Base-by-base conservation (phyloP, 2,888 invertebrate species). In the Eupithecia exiguata region DNA sequence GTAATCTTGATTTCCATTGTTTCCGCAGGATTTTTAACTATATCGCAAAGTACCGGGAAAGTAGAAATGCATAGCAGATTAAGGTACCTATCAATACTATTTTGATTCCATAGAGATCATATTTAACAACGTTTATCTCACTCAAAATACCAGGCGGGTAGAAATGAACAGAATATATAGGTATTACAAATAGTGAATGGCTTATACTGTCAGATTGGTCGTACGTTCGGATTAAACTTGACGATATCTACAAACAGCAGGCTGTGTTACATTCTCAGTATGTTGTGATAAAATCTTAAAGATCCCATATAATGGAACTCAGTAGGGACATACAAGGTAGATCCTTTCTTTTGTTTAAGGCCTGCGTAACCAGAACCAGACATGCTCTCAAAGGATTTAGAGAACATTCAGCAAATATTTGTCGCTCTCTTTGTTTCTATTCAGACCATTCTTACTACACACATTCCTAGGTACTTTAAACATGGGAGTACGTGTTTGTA, bases 401-500 rank as follows among this genome's bases (percentile, higher is more conserved):
- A 82, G 84, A 80, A 83, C 82, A 83, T 84, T 25, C 82, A 81
- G 82, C 89, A 90, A 90, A 90, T 90, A 89, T 90, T 90, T 89
- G 88, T 86, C 84, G 83, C 84, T 77, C 81, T 83, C 88, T 87
- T 87, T 89, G 88, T 88, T 83, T 84, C 82, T 81, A 84, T 86
- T 85, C 84, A 74, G 69, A 75, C 77, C 70, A 77, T 78, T 77
- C 70, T 53, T 76, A 58, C 21, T 14, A 58, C 58, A 58, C 25
- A 25, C 58, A 53, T 21, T 58, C 12, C 58, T 25, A 14, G 25
- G 25, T 58, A 12, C 5, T 58, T 25, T 58, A 9, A n/a, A 10
- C 25, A 58, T 58, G 58, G 12, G 25, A 53, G 58, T 58, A 58
- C 12, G 58, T 58, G 21, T 58, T 25, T 25, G 58, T 25, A 25